Percentiles rank a stretch among this genome's conserved stretches.
Conservation (phyloP, 2,888 invertebrate genomes). For the Tyria jacobaeae region DNA sequence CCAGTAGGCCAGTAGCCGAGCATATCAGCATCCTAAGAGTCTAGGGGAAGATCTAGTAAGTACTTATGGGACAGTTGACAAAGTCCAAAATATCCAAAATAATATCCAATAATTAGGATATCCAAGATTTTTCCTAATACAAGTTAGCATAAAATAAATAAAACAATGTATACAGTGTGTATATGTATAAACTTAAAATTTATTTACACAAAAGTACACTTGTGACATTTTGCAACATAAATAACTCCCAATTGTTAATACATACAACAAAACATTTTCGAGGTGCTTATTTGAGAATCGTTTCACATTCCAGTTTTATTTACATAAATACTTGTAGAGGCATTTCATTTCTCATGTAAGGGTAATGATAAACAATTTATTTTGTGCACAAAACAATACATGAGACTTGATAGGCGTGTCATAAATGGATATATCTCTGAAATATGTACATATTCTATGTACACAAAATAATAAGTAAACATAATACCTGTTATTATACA, state of each 20-base stretch:
- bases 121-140: too few relatives aligned
- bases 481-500: constrained; percentile 61
- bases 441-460: constrained; percentile 51
- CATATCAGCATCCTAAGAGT: too few relatives aligned
- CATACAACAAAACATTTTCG: constrained; percentile 34
- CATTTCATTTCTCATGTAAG: constrained; percentile 44
- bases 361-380: constrained; percentile 17
- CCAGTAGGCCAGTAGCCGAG: too few relatives aligned
- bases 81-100: too few relatives aligned
- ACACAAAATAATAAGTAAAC: constrained; percentile 51
- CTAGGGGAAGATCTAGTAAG: too few relatives aligned
- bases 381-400: constrained; percentile 39
- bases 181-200: constrained; percentile 84
- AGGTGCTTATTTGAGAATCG: constrained; percentile 44
- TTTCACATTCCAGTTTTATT: constrained; percentile 43
- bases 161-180: constrained; percentile 79
- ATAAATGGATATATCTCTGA: constrained; percentile 46
- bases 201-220: constrained; percentile 85
- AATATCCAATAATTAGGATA: too few relatives aligned
- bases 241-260: constrained; percentile 48
- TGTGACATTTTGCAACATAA: constrained; percentile 79
- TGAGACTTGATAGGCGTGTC: constrained; percentile 47
- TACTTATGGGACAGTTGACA: too few relatives aligned
- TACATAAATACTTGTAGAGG: constrained; percentile 41
- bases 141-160: constrained; percentile 47